phyloP scores from a whole-genome alignment of 2,888 invertebrate species.

The Ligdia adustata region DNA sequence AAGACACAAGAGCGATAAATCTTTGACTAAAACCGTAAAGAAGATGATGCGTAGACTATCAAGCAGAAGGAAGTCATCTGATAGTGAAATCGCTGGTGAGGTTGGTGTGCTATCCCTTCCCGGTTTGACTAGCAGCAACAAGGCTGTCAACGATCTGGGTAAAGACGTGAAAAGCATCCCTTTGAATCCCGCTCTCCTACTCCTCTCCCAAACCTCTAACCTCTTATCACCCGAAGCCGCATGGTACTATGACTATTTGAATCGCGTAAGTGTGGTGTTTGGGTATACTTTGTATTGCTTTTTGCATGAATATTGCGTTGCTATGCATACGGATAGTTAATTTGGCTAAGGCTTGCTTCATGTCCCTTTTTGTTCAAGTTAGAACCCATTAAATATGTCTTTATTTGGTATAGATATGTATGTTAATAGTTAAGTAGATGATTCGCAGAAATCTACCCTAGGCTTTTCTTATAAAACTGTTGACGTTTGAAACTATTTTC shows the following conservation, averaged over 20 bases:
- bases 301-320: conserved; percentile 16
- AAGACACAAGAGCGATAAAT: conserved; percentile 54
- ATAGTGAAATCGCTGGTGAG: conserved; percentile 55
- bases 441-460: too few relatives aligned
- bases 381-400: too few relatives aligned
- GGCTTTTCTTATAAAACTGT: too few relatives aligned
- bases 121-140: conserved; percentile 61
- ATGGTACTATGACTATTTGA: conserved; percentile 80
- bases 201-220: conserved; percentile 67
- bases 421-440: too few relatives aligned
- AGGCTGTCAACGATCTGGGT: conserved; percentile 62
- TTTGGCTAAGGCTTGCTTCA: not conserved
- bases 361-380: too few relatives aligned
- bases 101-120: conserved; percentile 69
- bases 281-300: conserved; percentile 47
- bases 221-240: conserved; percentile 68
- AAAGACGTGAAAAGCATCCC: conserved; percentile 68
- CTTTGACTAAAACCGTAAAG: conserved; percentile 54
- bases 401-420: too few relatives aligned
- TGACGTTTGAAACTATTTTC: too few relatives aligned
- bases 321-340: not conserved
- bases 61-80: conserved; percentile 50
- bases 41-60: conserved; percentile 47
- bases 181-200: conserved; percentile 64
- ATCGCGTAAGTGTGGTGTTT: conserved; percentile 75